Evolutionary conservation across 2,888 invertebrate species (phyloP), one percentile per base, ranked within the genome.

Genomic region (Aelia acuminata): DNA sequence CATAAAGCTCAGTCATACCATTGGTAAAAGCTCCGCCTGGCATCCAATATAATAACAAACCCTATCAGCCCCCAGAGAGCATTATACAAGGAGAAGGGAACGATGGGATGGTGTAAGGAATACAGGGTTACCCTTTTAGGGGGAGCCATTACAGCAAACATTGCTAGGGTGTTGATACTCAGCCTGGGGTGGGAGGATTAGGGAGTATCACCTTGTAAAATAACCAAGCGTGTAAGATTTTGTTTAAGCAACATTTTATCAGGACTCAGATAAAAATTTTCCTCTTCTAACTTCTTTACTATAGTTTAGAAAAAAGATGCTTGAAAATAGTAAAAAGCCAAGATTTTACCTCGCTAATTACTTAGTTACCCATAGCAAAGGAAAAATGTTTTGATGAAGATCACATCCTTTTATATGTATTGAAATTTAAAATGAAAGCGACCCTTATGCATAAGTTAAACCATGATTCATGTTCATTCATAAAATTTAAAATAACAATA

Each of bases 81-180:
- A 70, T 13, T 35, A 70, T 35, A 70, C 63, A 70, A 70, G 31
- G 18, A 1, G 13, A 7, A 8, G 63, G 35, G 35, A 31, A 35
- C 31, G 31, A 31, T 31, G 15, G 63, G 63, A 3, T 63, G 31
- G 15, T 70, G 7, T 35, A 20, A 35, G 63, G 63, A 35, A 31
- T 70, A 70, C 63, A 70, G 31, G 63, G 63, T 70, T 70, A 70
- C 63, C 63, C 63, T 70, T 70, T 70, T 70, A 70, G 63, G 20
- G 63, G 63, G 5, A 18, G 63, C 63, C 63, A 70, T 70, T 70
- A 70, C 63, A 13, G 63, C 63, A 70, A 70, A 70, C 63, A 70
- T 70, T 70, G 63, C 31, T 70, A 5, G 63, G 63, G 63, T 31
- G 31, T 70, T 70, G 35, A 70, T 70, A 70, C 31, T 57, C 18